A percentile compares a stretch with the other conserved stretches of the same genome.
Conservation (phyloP, 2,113 vertebrate genomes). For the Tinamus guttatus region DNA sequence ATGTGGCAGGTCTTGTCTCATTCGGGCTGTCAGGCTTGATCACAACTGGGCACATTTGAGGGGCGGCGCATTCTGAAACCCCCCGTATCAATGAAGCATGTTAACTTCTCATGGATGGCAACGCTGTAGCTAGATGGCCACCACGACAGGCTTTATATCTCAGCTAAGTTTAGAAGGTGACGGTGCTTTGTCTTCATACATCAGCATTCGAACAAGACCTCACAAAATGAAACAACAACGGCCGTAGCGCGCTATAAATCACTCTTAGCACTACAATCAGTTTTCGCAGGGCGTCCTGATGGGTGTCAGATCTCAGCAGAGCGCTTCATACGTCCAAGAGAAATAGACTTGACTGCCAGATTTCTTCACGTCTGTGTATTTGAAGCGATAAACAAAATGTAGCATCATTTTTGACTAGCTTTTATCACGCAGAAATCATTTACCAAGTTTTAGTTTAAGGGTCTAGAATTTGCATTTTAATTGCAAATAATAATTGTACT, state of each 20-base stretch:
- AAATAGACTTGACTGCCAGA: conserved; percentile 4
- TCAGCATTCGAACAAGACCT: conserved; percentile 61
- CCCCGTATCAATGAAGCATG: neutral
- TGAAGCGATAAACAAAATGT: neutral
- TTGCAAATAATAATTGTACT: conserved; percentile 15
- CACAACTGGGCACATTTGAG: neutral
- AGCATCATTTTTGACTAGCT: neutral
- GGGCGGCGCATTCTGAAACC: neutral
- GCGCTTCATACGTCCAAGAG: conserved; percentile 13
- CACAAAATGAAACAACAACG: conserved; percentile 46
- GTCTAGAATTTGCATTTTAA: conserved; percentile 45
- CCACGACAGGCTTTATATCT: conserved; percentile 36
- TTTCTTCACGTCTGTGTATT: neutral
- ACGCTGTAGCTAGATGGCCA: conserved; percentile 27
- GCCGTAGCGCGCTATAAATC: conserved; percentile 50
- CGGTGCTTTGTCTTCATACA: conserved; percentile 65
- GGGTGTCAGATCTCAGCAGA: conserved; percentile 31
- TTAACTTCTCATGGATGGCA: conserved; percentile 9
- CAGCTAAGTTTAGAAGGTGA: conserved; percentile 47
- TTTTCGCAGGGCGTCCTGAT: neutral
- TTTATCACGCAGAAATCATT: neutral
- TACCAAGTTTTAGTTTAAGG: conserved; percentile 3
- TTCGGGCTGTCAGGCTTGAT: neutral
- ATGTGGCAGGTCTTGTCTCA: neutral
- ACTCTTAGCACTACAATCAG: conserved; percentile 49